Evolutionary conservation across 2,888 invertebrate genomes (phyloP).

Genomic region (Agriotes lineatus): DNA sequence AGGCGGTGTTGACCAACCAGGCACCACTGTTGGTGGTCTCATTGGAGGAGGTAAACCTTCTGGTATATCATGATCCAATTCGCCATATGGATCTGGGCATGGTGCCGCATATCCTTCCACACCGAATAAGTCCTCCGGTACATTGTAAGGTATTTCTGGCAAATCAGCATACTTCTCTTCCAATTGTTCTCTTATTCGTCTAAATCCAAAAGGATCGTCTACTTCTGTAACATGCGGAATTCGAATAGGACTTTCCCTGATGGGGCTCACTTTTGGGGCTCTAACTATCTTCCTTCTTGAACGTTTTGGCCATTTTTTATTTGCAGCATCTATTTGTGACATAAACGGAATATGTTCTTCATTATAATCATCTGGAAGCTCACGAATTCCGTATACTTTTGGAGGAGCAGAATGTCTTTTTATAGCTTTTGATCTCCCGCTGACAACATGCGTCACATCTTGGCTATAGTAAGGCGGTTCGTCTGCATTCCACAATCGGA

Average conservation of each 20-base stretch:
- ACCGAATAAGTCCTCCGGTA: slow-evolving; percentile 15
- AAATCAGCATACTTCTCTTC: background rate
- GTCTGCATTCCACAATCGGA: background rate
- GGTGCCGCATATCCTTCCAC: background rate
- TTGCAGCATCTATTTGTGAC: slow-evolving; percentile 17
- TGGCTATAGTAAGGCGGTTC: background rate
- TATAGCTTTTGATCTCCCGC: background rate
- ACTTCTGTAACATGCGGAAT: background rate
- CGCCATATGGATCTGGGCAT: background rate
- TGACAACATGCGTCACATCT: background rate
- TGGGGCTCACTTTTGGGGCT: background rate
- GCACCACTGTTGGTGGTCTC: background rate
- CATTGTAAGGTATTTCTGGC: background rate
- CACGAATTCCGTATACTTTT: background rate
- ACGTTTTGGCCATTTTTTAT: background rate
- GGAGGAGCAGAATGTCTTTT: background rate
- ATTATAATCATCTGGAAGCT: background rate
- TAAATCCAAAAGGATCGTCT: background rate
- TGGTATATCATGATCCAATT: background rate
- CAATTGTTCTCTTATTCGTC: background rate
- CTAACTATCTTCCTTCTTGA: slow-evolving; percentile 5
- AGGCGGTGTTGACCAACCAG: slow-evolving; percentile 14
- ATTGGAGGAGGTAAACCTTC: background rate
- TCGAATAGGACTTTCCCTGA: slow-evolving; percentile 19
- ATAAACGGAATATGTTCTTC: slow-evolving; percentile 23